These are phyloP conservation scores for Myiagra hebetior DNA, from an alignment of 2,113 vertebrate species.

Conservation along the genomic window DNA sequence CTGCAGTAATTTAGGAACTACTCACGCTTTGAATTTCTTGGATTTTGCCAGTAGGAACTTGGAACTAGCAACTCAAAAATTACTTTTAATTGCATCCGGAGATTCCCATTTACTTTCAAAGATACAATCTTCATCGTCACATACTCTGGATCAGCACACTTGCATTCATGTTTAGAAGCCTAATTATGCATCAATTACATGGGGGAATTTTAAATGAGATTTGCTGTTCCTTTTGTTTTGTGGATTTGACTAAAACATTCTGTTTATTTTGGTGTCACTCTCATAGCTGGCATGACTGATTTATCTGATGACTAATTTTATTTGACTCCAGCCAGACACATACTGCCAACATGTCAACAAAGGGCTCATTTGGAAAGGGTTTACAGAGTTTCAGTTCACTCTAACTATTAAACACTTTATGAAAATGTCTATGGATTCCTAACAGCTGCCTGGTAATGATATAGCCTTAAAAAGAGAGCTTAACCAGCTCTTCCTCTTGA, in stretches of 20 bases:
- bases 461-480: background rate
- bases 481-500: background rate
- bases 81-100: constrained; percentile 37
- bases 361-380: constrained; percentile 11
- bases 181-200: constrained; percentile 36
- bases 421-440: constrained; percentile 1
- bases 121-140: constrained; percentile 15
- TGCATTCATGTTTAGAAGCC: constrained; percentile 24
- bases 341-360: constrained; percentile 40
- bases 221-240: constrained; percentile 46
- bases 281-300: constrained; percentile 37
- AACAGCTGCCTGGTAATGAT: background rate
- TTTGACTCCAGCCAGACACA: constrained; percentile 5
- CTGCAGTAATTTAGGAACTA: background rate
- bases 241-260: constrained; percentile 20
- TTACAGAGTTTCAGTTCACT: background rate
- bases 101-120: constrained; percentile 46
- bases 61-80: constrained; percentile 33
- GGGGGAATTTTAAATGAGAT: constrained; percentile 38
- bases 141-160: background rate
- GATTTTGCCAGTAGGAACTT: constrained; percentile 33
- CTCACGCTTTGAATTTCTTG: constrained; percentile 13
- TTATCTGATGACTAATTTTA: constrained; percentile 52
- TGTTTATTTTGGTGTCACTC: constrained; percentile 44
- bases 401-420: background rate